Evolutionary conservation across 2,888 invertebrate genomes (phyloP).

Genomic region (Deroplatys truncata): DNA sequence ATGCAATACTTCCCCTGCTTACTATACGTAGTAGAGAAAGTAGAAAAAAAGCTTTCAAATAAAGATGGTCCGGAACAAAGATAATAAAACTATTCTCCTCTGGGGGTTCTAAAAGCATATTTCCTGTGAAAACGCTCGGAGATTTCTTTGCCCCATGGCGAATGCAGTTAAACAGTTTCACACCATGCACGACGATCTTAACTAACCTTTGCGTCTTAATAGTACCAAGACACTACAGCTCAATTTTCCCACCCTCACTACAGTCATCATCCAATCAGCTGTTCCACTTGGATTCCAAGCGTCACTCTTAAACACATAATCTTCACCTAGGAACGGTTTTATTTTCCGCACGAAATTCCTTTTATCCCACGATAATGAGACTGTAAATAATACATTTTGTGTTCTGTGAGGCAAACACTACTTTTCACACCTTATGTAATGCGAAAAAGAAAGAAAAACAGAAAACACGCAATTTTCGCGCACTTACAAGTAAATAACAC

Average conservation of each 20-base stretch:
- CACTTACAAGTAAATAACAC: no score
- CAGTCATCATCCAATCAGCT: background rate
- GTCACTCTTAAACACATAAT: background rate
- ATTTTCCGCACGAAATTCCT: background rate
- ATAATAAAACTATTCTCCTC: no score
- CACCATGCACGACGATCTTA: background rate
- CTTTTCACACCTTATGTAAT: background rate
- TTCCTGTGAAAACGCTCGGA: no score
- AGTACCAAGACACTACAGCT: background rate
- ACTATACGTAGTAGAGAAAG: no score
- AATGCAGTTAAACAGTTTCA: no score
- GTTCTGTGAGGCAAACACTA: background rate
- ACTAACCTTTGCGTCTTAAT: background rate
- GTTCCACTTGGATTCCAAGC: background rate
- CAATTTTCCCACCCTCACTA: background rate
- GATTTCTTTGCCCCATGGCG: no score
- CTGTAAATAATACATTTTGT: background rate
- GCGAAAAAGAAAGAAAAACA: no score
- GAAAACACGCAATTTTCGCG: background rate
- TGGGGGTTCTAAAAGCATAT: no score
- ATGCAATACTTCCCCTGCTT: no score
- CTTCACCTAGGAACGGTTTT: background rate
- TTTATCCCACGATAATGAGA: background rate
- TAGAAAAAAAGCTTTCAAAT: no score
- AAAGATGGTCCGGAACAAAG: no score